phyloP scores from a whole-genome alignment of 2,888 invertebrate genomes.

The Pseudolycoriella hygida region DNA sequence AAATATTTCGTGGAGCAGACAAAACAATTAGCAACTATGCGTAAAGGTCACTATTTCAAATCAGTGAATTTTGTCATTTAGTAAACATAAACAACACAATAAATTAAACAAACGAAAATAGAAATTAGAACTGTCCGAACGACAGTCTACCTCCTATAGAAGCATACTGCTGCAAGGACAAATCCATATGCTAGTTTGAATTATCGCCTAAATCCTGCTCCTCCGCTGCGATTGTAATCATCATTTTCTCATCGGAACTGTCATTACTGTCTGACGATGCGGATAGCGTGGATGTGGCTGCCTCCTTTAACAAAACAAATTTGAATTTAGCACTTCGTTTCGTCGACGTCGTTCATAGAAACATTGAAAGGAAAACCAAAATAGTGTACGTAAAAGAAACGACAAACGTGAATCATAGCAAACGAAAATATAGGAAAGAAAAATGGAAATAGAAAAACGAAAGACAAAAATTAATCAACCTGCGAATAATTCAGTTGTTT shows the following conservation, averaged over 20 bases:
- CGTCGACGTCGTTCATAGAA: not conserved
- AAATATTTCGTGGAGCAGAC: too few relatives aligned
- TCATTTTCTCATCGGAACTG: slow-evolving; percentile 59
- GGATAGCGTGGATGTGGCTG: slow-evolving; percentile 55
- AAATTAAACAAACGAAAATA: too few relatives aligned
- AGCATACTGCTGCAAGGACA: slow-evolving; percentile 8
- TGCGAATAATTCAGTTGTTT: slow-evolving; percentile 29
- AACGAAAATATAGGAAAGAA: not conserved
- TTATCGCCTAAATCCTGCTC: slow-evolving; percentile 26
- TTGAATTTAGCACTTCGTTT: not conserved
- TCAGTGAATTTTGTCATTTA: too few relatives aligned
- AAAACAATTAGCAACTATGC: too few relatives aligned
- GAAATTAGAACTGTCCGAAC: slow-evolving; percentile 6
- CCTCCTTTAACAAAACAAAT: slow-evolving; percentile 34
- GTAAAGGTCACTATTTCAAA: too few relatives aligned
- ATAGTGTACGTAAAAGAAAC: not conserved
- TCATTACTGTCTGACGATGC: slow-evolving; percentile 51
- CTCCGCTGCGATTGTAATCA: slow-evolving; percentile 11
- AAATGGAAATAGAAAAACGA: not conserved
- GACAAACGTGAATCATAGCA: not conserved
- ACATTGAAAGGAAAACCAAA: not conserved
- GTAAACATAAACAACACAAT: not conserved
- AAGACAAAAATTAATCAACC: slow-evolving; percentile 17
- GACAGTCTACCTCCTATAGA: slow-evolving; percentile 5
- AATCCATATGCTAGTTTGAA: slow-evolving; percentile 31